Evolutionary conservation across 1,140 invertebrate species (phyloP), one percentile per base, ranked within the genome.

Genomic region (Gyrodactylus salaris): DNA sequence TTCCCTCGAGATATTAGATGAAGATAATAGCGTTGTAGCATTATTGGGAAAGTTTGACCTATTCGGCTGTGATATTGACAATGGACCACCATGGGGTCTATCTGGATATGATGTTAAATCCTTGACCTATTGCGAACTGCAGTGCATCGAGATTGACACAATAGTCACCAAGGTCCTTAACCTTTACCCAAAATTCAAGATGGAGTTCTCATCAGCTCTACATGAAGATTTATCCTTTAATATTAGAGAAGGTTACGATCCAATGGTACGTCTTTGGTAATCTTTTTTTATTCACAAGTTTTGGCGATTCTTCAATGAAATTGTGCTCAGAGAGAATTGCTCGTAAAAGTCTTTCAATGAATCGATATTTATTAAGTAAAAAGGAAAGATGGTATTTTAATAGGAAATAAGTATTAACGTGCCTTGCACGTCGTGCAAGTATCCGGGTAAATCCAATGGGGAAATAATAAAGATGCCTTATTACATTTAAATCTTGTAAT

Each of bases 191-290:
- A 90, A 94, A 79, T 93, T 91, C 80, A 88, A 91, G 76, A 81
- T 82, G 70, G 87, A 90, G 77, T 94, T 94, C 79, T 86, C 88
- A 25, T 85, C 89, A 75, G 91, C 94, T 78, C 91, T 95, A 76
- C 88, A 90, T 77, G 91, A 94, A 78, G 91, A 95, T 80, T 84
- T 95, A 68, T 93, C 91, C 0, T 93, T 89, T 80, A 96, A 95
- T 80, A 83, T 96, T 23, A 83, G 91, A 24, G 91, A 95, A 80
- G 89, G 89, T 54, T 54, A 54, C n/a, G 34, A 54, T 54, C 34
- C 34, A 54, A 54, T 54, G 7, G 34, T 54, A 54, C 34, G 34
- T 54, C 34, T 16, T 7, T 54, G 7, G n/a, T 54, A 7, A 54
- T 54, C n/a, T n/a, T n/a, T n/a, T n/a, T n/a, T n/a, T n/a, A n/a